Evolutionary conservation across 2,797 vertebrate species (phyloP).

Genomic region (Enteromius treurensis): DNA sequence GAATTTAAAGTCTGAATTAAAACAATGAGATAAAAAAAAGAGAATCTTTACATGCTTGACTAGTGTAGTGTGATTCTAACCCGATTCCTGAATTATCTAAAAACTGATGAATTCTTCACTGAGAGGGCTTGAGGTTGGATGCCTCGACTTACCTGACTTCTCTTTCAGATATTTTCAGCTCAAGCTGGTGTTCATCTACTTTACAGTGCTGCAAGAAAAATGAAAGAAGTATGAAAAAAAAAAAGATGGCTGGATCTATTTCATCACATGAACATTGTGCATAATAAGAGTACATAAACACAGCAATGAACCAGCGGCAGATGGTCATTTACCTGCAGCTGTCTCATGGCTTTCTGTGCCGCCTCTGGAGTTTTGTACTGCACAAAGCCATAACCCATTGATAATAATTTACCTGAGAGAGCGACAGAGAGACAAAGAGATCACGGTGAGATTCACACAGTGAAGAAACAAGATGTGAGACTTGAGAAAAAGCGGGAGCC

Average conservation of each 20-base stretch:
- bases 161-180: slow-evolving; percentile 91
- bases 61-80: not conserved
- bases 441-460: not conserved
- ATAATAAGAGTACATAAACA: slow-evolving; percentile 9
- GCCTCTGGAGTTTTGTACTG: slow-evolving; percentile 87
- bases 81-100: not conserved
- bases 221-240: not conserved
- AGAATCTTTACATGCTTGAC: not conserved
- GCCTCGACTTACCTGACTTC: slow-evolving; percentile 81
- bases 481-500: not conserved
- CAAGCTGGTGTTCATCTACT: slow-evolving; percentile 88
- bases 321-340: slow-evolving; percentile 84
- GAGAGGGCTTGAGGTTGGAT: not conserved
- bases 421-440: not conserved
- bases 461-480: not conserved
- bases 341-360: slow-evolving; percentile 90
- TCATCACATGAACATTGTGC: slow-evolving; percentile 9
- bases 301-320: slow-evolving; percentile 7
- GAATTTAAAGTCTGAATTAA: not conserved
- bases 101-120: not conserved
- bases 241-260: not conserved
- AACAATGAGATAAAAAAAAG: not conserved
- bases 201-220: slow-evolving; percentile 77
- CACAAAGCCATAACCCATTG: slow-evolving; percentile 98
- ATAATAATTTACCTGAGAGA: slow-evolving; percentile 82